These are phyloP conservation scores for Rhabdornis inornatus DNA, from an alignment of 2,113 vertebrate genomes.

Conservation along the genomic window DNA sequence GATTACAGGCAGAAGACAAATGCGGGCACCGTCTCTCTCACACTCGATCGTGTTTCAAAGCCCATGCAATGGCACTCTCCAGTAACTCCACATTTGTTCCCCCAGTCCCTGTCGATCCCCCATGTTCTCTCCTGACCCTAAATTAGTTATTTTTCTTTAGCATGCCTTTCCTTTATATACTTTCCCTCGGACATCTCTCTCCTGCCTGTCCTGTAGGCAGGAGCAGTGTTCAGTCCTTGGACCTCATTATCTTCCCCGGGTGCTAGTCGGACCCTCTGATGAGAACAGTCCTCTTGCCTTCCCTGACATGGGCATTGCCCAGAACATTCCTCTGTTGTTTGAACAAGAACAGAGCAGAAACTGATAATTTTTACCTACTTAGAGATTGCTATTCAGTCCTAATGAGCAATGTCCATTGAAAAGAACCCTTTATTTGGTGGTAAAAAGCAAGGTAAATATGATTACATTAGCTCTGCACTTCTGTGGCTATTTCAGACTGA, in stretches of 20 bases:
- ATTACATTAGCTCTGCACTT: neutral
- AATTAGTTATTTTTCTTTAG: neutral
- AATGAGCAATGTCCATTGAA: neutral
- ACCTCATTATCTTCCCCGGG: fast-evolving
- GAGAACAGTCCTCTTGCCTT: neutral
- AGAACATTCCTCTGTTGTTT: neutral
- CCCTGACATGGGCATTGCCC: neutral
- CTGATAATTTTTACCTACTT: neutral
- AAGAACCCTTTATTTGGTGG: neutral
- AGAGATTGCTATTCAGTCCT: neutral
- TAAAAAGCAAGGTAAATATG: neutral
- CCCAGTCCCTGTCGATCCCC: neutral
- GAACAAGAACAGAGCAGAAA: neutral
- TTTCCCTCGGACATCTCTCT: neutral
- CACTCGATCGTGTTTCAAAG: neutral
- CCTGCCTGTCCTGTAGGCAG: neutral
- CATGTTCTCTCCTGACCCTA: neutral
- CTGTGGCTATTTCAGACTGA: neutral
- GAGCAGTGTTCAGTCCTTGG: neutral
- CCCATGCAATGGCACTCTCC: neutral
- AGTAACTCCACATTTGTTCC: neutral
- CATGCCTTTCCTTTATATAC: neutral
- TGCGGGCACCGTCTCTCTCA: neutral
- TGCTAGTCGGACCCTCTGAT: fast-evolving
- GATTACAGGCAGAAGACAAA: neutral